phyloP scores from a whole-genome alignment of 2,797 vertebrate species.

The Esox masquinongy region DNA sequence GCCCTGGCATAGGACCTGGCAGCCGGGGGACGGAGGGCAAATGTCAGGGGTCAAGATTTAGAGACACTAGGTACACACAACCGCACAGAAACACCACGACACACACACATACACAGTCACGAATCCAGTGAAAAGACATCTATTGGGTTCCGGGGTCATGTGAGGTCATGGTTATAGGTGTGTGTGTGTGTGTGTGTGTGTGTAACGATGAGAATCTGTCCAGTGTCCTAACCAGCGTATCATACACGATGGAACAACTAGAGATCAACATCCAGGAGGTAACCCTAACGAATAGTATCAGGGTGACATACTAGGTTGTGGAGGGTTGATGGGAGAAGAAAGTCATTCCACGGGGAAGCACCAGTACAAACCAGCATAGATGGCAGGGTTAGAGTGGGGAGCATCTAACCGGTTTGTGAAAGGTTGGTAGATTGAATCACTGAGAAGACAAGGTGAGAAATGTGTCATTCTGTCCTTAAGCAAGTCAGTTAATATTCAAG shows the following conservation, averaged over 20 bases:
- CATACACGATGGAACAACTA: slow-evolving; percentile 53
- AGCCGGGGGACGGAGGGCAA: slow-evolving; percentile 57
- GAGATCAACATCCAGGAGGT: slow-evolving; percentile 45
- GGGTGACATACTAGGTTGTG: slow-evolving; percentile 44
- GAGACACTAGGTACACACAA: slow-evolving; percentile 27
- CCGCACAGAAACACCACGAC: not conserved
- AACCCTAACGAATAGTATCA: slow-evolving; percentile 26
- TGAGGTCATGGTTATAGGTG: no score
- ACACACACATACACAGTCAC: slow-evolving; percentile 30
- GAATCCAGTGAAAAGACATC: no score
- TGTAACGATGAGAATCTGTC: slow-evolving; percentile 25
- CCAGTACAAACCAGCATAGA: no score
- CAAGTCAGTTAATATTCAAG: no score
- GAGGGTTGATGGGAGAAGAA: no score
- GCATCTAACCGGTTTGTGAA: no score
- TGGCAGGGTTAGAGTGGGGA: no score
- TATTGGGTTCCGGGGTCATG: not conserved
- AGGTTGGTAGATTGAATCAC: no score
- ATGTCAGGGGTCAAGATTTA: slow-evolving; percentile 64
- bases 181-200: not conserved
- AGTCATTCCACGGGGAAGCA: no score
- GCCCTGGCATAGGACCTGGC: slow-evolving; percentile 68
- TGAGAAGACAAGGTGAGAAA: no score
- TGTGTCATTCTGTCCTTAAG: no score
- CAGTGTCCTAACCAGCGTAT: slow-evolving; percentile 73